Percentiles rank a stretch among this genome's conserved stretches.
Evolutionary conservation across 2,797 vertebrate genomes (phyloP).

Genomic region (Microcaecilia unicolor): DNA sequence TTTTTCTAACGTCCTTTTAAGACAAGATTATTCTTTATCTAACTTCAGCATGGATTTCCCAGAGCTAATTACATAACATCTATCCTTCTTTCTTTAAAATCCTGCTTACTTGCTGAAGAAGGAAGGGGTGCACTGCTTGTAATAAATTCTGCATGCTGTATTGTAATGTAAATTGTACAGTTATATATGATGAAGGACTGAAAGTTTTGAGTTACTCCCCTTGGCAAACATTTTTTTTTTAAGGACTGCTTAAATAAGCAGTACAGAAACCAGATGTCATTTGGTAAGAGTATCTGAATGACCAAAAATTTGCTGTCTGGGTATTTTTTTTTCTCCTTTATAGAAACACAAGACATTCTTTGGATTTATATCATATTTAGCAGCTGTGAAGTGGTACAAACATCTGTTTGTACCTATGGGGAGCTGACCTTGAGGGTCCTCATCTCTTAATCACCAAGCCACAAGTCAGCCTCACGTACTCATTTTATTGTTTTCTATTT

Average conservation of each 20-base stretch:
- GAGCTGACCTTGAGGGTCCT: slow-evolving; percentile 50
- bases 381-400: slow-evolving; percentile 70
- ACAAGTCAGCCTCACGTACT: slow-evolving; percentile 48
- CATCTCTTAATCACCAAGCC: slow-evolving; percentile 60
- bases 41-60: slow-evolving; percentile 51
- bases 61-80: slow-evolving; percentile 59
- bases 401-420: slow-evolving; percentile 72
- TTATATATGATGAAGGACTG: slow-evolving; percentile 55
- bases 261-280: slow-evolving; percentile 74
- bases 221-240: slow-evolving; percentile 67
- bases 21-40: slow-evolving; percentile 37
- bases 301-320: slow-evolving; percentile 73
- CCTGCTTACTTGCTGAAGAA: slow-evolving; percentile 42
- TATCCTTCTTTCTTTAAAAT: slow-evolving; percentile 58
- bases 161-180: slow-evolving; percentile 60
- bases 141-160: slow-evolving; percentile 53
- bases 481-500: slow-evolving; percentile 55
- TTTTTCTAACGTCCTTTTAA: no score
- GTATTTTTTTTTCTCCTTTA: slow-evolving; percentile 57
- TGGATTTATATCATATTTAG: slow-evolving; percentile 80
- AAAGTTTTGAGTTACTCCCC: slow-evolving; percentile 66
- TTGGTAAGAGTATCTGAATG: slow-evolving; percentile 69
- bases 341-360: slow-evolving; percentile 72
- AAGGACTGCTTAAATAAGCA: slow-evolving; percentile 72
- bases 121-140: slow-evolving; percentile 49